Conservation (phyloP, 2,888 invertebrate species). For the Leucophora obtusa region DNA sequence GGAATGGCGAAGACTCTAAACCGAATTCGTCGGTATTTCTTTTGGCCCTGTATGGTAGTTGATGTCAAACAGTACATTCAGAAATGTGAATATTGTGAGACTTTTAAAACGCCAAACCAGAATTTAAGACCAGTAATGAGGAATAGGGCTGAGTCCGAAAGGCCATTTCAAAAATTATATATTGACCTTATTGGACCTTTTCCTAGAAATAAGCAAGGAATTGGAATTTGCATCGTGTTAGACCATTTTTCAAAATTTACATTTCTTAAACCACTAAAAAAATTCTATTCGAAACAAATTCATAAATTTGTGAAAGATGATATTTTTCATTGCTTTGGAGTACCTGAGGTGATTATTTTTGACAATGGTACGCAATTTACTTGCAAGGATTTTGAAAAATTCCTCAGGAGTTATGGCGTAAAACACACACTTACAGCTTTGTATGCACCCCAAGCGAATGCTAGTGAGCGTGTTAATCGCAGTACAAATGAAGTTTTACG, state of each 20-base stretch:
- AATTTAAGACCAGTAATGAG: slow-evolving; percentile 46
- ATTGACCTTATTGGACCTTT: slow-evolving; percentile 36
- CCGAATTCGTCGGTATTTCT: no score
- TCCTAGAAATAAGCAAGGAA: slow-evolving; percentile 47
- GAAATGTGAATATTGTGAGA: no score
- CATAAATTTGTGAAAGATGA: slow-evolving; percentile 51
- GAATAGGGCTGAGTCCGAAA: slow-evolving; percentile 18
- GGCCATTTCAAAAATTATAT: slow-evolving; percentile 48
- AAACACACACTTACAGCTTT: slow-evolving; percentile 67
- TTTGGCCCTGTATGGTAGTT: no score
- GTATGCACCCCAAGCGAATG: slow-evolving; percentile 67
- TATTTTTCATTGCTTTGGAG: slow-evolving; percentile 67
- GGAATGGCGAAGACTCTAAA: no score
- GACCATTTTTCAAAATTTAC: slow-evolving; percentile 54
- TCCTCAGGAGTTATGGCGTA: slow-evolving; percentile 49
- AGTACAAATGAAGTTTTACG: neutral
- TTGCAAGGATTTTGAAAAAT: slow-evolving; percentile 32
- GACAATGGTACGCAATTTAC: slow-evolving; percentile 68
- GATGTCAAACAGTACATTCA: no score
- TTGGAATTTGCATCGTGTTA: no score
- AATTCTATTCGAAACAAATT: slow-evolving; percentile 29
- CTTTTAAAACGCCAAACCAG: slow-evolving; percentile 8
- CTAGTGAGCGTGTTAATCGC: slow-evolving; percentile 43
- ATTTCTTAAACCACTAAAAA: slow-evolving; percentile 44
- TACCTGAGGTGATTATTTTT: slow-evolving; percentile 62